Conservation (phyloP, 2,113 vertebrate genomes). For the Cariama cristata region DNA sequence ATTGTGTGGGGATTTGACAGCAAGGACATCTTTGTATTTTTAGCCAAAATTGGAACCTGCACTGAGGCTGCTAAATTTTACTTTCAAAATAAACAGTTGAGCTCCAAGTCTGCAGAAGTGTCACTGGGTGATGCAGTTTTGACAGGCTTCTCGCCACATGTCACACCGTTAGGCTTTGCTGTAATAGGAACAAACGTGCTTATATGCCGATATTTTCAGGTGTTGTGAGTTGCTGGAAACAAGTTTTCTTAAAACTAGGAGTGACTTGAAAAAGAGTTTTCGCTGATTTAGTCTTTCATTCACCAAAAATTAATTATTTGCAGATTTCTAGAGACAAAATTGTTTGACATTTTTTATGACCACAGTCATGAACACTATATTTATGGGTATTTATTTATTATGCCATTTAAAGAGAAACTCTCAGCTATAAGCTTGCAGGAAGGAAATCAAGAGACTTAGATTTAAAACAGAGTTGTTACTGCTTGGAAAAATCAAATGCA, state of each 20-base stretch:
- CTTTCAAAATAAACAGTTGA: constrained; percentile 3
- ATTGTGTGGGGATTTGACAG: background rate
- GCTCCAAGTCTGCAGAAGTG: background rate
- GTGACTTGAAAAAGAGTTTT: background rate
- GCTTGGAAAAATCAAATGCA: background rate
- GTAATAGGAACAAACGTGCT: background rate
- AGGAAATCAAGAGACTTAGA: background rate
- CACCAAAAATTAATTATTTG: background rate
- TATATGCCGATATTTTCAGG: background rate
- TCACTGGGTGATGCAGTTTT: background rate
- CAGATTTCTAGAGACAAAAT: background rate
- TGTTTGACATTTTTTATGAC: background rate
- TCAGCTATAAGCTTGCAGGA: background rate
- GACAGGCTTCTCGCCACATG: background rate
- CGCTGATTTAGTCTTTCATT: background rate
- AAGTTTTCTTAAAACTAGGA: background rate
- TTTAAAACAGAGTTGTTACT: background rate
- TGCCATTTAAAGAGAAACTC: background rate
- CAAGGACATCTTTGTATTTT: background rate
- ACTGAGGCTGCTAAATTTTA: background rate
- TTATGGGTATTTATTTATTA: background rate
- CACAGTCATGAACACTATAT: background rate
- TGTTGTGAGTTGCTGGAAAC: background rate
- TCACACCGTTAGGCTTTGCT: background rate
- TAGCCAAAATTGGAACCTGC: background rate